Percentiles rank a stretch among this genome's conserved stretches.
phyloP scores from a whole-genome alignment of 2,797 vertebrate genomes.

The Arrhamphus sclerolepis region DNA sequence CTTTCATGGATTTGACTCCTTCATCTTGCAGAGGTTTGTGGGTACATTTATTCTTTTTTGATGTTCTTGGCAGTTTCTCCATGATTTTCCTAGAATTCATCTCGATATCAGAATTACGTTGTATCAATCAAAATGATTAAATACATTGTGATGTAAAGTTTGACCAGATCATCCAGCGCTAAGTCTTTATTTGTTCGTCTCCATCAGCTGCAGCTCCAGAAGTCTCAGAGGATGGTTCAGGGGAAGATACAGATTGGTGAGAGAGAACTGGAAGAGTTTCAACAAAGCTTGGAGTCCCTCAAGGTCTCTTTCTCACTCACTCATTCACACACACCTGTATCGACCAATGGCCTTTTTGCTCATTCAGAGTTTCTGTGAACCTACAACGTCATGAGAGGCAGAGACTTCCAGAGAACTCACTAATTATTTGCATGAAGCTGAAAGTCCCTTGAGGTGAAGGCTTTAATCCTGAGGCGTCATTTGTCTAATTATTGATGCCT shows the following conservation, averaged over 20 bases:
- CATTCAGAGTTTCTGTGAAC: neutral
- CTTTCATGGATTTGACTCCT: too few relatives aligned
- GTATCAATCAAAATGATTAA: too few relatives aligned
- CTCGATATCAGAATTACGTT: too few relatives aligned
- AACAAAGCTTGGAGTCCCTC: conserved; percentile 66
- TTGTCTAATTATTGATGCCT: neutral
- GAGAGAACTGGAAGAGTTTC: conserved; percentile 69
- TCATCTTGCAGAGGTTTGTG: too few relatives aligned
- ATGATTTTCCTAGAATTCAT: too few relatives aligned
- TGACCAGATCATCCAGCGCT: too few relatives aligned
- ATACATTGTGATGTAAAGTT: too few relatives aligned
- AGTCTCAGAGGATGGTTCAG: conserved; percentile 64
- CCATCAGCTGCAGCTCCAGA: conserved; percentile 66
- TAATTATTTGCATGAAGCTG: neutral
- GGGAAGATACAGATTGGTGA: conserved; percentile 53
- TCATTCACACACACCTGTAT: conserved; percentile 8
- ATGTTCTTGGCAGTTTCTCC: too few relatives aligned
- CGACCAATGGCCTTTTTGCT: neutral
- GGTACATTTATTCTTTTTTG: too few relatives aligned
- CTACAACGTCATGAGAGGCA: neutral
- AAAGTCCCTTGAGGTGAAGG: neutral
- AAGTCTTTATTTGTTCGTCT: neutral
- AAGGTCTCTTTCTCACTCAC: conserved; percentile 45
- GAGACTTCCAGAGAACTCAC: conserved; percentile 1
- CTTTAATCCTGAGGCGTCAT: neutral